phyloP scores from a whole-genome alignment of 2,888 invertebrate genomes.

The Zelleria hepariella region DNA sequence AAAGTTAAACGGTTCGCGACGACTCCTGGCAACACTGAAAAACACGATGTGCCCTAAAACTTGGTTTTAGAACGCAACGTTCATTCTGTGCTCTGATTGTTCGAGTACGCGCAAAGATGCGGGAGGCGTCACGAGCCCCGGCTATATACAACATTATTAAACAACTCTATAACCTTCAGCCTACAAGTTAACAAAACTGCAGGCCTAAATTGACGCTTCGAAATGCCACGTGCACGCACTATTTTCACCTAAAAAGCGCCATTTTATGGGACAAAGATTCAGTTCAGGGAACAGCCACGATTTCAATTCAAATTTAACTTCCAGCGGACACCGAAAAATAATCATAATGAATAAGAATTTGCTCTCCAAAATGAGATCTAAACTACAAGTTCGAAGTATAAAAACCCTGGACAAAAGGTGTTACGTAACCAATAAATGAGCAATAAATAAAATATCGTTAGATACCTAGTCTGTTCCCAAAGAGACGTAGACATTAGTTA shows the following conservation, averaged over 20 bases:
- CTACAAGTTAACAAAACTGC: not conserved
- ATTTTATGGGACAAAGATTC: not conserved
- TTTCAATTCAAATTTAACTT: not conserved
- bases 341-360: not conserved
- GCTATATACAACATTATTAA: constrained; percentile 34
- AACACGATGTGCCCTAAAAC: not conserved
- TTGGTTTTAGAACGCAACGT: not conserved
- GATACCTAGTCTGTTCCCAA: not conserved
- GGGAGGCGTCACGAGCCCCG: constrained; percentile 20
- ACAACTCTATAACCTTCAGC: not conserved
- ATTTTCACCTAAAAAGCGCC: not conserved
- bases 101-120: not conserved
- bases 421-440: not conserved
- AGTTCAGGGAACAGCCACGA: not conserved
- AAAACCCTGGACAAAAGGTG: not conserved
- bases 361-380: constrained; percentile 1
- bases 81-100: not conserved
- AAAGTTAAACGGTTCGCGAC: constrained; percentile 49
- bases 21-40: not conserved
- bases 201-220: not conserved
- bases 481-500: not conserved
- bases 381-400: not conserved
- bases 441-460: not conserved
- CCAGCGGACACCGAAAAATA: not conserved
- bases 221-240: not conserved